Conservation (phyloP, 1,140 invertebrate species). For the Hycleus phaleratus region DNA sequence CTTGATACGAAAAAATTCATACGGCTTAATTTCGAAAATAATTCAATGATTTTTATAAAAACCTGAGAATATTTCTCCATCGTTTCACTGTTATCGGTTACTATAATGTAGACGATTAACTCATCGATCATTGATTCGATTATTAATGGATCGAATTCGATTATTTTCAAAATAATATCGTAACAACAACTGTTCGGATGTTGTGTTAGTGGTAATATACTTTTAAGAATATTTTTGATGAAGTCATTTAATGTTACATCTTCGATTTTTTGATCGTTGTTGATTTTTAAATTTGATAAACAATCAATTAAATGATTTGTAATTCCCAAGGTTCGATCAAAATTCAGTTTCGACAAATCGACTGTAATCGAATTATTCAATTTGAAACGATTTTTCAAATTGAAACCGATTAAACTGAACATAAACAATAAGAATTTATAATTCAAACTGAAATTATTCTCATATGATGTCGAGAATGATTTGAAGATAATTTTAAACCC, state of each 20-base stretch:
- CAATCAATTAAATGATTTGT: slow-evolving; percentile 24
- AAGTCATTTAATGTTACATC: slow-evolving; percentile 25
- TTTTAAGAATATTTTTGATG: slow-evolving; percentile 25
- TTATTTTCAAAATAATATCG: slow-evolving; percentile 25
- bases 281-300: slow-evolving; percentile 15
- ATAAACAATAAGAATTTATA: slow-evolving; percentile 30
- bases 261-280: slow-evolving; percentile 14
- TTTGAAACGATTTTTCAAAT: slow-evolving; percentile 18
- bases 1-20: slow-evolving; percentile 34
- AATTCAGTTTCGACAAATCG: too few species aligned
- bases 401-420: slow-evolving; percentile 27
- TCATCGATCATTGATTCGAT: slow-evolving; percentile 19
- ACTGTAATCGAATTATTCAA: neutral
- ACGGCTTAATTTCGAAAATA: slow-evolving; percentile 34
- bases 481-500: slow-evolving; percentile 27
- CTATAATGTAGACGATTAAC: too few species aligned
- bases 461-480: slow-evolving; percentile 20
- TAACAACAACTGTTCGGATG: slow-evolving; percentile 20
- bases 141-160: slow-evolving; percentile 28
- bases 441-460: slow-evolving; percentile 14
- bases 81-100: neutral
- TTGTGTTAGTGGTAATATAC: slow-evolving; percentile 16
- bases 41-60: slow-evolving; percentile 28
- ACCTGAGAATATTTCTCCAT: slow-evolving; percentile 20
- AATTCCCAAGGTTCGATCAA: slow-evolving; percentile 1